Conservation (phyloP, 1,140 invertebrate genomes). For the Triops cancriformis region DNA sequence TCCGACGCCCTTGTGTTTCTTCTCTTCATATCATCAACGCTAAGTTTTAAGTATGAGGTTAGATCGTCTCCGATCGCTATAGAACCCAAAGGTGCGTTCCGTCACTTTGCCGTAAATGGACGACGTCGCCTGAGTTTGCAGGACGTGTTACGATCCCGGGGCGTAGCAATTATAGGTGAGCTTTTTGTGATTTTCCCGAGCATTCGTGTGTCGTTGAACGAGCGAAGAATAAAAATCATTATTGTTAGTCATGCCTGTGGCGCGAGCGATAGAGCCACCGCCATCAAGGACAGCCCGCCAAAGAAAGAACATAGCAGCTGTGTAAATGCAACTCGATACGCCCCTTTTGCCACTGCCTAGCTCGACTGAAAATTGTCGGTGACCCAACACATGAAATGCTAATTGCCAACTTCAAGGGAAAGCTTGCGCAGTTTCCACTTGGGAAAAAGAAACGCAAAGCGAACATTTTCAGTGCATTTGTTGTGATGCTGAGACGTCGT, state of each 20-base stretch:
- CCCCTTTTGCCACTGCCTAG: neutral
- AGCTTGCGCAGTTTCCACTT: neutral
- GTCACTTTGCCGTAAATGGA: neutral
- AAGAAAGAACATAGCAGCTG: neutral
- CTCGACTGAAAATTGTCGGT: neutral
- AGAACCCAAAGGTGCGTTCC: neutral
- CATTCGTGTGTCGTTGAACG: neutral
- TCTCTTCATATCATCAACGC: neutral
- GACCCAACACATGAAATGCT: neutral
- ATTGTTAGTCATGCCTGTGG: neutral
- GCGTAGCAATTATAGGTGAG: neutral
- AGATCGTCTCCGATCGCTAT: neutral
- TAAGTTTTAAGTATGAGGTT: neutral
- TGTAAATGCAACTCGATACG: neutral
- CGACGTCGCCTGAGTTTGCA: neutral
- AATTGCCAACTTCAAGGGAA: neutral
- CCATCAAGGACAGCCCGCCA: neutral
- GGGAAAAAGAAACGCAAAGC: neutral
- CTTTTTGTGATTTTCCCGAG: neutral
- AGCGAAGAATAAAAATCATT: neutral
- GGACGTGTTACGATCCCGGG: neutral
- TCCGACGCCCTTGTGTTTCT: neutral
- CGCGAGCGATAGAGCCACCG: neutral
- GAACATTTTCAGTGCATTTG: neutral
- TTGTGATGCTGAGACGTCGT: conserved; percentile 4